Conservation (phyloP, 2,113 vertebrate species). For the Oncorhynchus keta region DNA sequence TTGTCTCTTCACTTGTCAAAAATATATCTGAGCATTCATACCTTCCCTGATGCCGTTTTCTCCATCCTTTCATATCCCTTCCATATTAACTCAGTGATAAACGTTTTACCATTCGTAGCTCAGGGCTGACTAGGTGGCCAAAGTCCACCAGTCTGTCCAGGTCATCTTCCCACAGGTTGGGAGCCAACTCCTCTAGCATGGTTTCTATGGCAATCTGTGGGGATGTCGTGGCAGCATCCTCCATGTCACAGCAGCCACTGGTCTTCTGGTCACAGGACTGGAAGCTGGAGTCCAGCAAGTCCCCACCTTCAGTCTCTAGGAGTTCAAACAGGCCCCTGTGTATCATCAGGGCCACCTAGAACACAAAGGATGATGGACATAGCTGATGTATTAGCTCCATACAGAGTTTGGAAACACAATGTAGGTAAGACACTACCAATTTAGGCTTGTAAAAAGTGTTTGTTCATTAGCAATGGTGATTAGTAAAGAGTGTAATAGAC, state of each 20-base stretch:
- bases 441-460: not conserved
- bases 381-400: not conserved
- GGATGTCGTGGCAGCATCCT: constrained; percentile 61
- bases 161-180: constrained; percentile 84
- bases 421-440: not conserved
- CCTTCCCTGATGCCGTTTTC: no score
- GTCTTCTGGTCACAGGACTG: constrained; percentile 55
- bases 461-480: not conserved
- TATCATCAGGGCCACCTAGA: constrained; percentile 85
- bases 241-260: not conserved
- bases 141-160: constrained; percentile 82
- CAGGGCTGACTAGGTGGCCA: constrained; percentile 81
- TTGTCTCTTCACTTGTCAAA: no score
- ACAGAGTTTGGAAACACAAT: not conserved
- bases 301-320: constrained; percentile 70
- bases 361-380: constrained; percentile 8
- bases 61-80: no score
- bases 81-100: no score
- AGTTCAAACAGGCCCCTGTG: constrained; percentile 79
- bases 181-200: constrained; percentile 40
- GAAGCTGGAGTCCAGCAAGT: constrained; percentile 71
- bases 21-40: no score
- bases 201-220: constrained; percentile 77
- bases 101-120: constrained; percentile 77
- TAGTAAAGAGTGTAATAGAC: not conserved